Conservation (phyloP, 2,797 vertebrate species). For the Macroramphosus scolopax region DNA sequence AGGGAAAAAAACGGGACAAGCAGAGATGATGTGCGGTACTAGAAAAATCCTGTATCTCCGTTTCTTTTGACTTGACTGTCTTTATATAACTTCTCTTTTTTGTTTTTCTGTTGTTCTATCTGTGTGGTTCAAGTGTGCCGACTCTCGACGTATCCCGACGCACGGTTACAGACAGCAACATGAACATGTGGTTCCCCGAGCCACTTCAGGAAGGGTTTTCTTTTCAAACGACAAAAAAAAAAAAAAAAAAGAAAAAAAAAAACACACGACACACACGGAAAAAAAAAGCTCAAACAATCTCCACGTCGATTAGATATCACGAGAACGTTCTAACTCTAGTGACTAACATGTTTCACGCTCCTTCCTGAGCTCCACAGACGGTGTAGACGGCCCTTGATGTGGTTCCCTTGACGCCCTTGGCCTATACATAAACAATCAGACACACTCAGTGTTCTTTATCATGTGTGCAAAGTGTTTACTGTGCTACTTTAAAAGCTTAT, state of each 20-base stretch:
- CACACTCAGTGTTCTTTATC: slow-evolving; percentile 99
- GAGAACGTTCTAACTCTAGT: slow-evolving; percentile 59
- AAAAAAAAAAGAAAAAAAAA: slow-evolving; percentile 20
- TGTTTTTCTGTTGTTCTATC: slow-evolving; percentile 87
- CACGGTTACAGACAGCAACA: slow-evolving; percentile 69
- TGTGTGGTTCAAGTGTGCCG: slow-evolving; percentile 93
- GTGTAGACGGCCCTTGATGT: too few species aligned
- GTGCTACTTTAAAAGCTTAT: slow-evolving; percentile 98
- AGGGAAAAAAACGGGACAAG: slow-evolving; percentile 46
- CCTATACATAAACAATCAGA: slow-evolving; percentile 89
- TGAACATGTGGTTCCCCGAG: slow-evolving; percentile 37
- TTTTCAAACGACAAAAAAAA: too few species aligned
- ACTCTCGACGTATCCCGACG: slow-evolving; percentile 84
- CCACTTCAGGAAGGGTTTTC: slow-evolving; percentile 66
- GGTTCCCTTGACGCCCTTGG: slow-evolving; percentile 81
- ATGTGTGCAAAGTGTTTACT: slow-evolving; percentile 99
- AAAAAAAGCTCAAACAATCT: slow-evolving; percentile 14
- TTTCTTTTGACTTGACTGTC: slow-evolving; percentile 98
- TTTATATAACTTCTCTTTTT: slow-evolving; percentile 86
- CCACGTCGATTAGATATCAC: slow-evolving; percentile 40
- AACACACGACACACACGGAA: not conserved
- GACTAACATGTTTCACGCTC: slow-evolving; percentile 31
- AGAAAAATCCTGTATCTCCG: slow-evolving; percentile 95
- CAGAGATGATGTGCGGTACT: slow-evolving; percentile 87
- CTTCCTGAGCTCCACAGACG: slow-evolving; percentile 72